Evolutionary conservation across 2,888 invertebrate genomes (phyloP), one percentile per base, ranked within the genome.

Genomic region (Halictus ligatus): DNA sequence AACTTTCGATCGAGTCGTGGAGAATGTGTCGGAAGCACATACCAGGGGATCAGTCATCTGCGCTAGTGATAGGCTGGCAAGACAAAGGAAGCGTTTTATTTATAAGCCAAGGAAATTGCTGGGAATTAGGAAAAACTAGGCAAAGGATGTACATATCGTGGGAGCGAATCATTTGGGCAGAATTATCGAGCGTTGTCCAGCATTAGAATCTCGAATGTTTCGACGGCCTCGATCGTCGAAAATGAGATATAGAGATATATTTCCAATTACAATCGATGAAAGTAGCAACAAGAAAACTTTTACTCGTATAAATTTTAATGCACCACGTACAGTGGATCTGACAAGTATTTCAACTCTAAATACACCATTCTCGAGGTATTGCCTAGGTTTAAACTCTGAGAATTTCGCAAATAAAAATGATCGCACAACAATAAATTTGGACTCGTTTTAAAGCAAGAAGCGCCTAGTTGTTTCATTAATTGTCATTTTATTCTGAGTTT

Each of bases 31-130:
- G 74, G 71, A 80, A 50, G 75, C 15, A 60, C 71, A 80, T 73
- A 71, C 76, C 72, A 40, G 77, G 67, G 72, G 82, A 89, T 83
- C 78, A 83, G 80, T 81, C 48, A 80, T 83, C 54, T 46, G 58
- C 67, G 77, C 60, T 58, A 58, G 29, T 35, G 77, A 81, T 69
- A 74, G 67, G n/a, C 18, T 46, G 71, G 54, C 60, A 15, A 58
- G 35, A 8, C 71, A 54, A 69, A 50, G 25, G 29, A 46, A 50
- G 29, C 76, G 74, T 77, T 84, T 74, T 40, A 77, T 77, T 25
- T 60, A 40, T 69, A 60, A 54, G 76, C 60, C 48, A 46, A 67
- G 79, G 58, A 74, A 85, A 67, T 69, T 74, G 50, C 46, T 84
- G 84, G n/a, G 43, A 84, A 80, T 83, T 84, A 84, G 84, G 46